Conservation (phyloP, 2,888 invertebrate genomes). For the Allolobophora icterica region DNA sequence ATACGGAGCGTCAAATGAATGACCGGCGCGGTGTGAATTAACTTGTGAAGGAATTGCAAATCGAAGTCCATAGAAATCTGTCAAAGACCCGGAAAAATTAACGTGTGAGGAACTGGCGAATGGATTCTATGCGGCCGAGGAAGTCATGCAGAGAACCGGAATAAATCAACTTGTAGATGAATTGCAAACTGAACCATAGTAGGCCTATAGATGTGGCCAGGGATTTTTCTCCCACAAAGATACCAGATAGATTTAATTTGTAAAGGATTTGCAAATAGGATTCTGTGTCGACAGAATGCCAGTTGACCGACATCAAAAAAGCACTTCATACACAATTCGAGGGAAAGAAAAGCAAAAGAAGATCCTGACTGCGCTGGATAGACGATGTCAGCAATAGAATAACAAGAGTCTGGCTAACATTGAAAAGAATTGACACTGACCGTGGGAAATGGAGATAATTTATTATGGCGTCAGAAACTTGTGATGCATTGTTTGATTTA, state of each 20-base stretch:
- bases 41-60: constrained; percentile 1
- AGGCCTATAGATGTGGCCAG: background rate
- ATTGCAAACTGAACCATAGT: constrained; percentile 17
- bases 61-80: background rate
- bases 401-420: too few relatives aligned
- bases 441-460: too few relatives aligned
- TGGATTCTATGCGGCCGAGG: background rate
- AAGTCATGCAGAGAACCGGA: background rate
- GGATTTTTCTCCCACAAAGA: background rate
- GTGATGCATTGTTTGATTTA: background rate
- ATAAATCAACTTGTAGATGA: constrained; percentile 4
- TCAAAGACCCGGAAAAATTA: constrained; percentile 1
- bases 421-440: too few relatives aligned
- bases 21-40: background rate
- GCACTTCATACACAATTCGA: too few relatives aligned
- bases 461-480: too few relatives aligned
- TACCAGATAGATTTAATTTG: background rate
- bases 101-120: background rate
- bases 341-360: too few relatives aligned
- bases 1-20: background rate
- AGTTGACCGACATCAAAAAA: too few relatives aligned
- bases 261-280: background rate
- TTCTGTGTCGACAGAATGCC: background rate
- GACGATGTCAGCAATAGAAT: too few relatives aligned
- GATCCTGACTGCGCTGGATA: too few relatives aligned